Base-by-base conservation (phyloP, 2,888 invertebrate species). In the Cerastis leucographa region DNA sequence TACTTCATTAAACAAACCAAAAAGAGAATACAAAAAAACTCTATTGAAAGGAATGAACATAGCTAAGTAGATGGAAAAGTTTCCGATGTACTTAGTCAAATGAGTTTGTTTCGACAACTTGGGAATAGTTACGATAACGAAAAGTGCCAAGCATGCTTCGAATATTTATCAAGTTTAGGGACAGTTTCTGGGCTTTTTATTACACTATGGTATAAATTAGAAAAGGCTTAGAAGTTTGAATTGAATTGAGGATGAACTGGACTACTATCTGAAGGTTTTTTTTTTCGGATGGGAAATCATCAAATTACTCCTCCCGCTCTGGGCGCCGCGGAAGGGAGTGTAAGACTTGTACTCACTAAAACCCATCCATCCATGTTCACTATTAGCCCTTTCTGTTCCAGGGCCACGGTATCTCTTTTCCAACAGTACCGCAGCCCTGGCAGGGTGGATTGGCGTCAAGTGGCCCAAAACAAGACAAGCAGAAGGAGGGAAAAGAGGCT, bases 51-150 rank as follows among this genome's bases (percentile, higher is more conserved):
- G 29, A 25, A 75, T 61, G 22, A 56, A 68, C 62, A 65, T 64
- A 71, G 72, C 71, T n/a, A 80, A 69, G 68, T 76, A 42, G 40
- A 42, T 14, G 46, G 17, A 29, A 8, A 19, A 56, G 56, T 25
- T 25, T 56, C 9, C 22, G 29, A 61, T 29, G 56, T 81, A 71
- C 71, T 78, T 66, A 71, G 71, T 74, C 35, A 77, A 71, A 77
- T 77, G 74, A 65, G 73, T 77, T 49, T 44, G 51, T 56, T 73
- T 66, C 19, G 0, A 74, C 59, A 51, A 44, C n/a, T 71, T 54
- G 51, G 49, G 40, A 61, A 70, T 69, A 78, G 72, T 65, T 56
- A 49, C 42, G 70, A 77, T 71, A 77, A 72, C 40, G 65, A 44
- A 73, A 56, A 64, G 40, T 44, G 49, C 25, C 29, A 68, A 40